Evolutionary conservation across 2,888 invertebrate genomes (phyloP).

Genomic region (Cantharis rustica): DNA sequence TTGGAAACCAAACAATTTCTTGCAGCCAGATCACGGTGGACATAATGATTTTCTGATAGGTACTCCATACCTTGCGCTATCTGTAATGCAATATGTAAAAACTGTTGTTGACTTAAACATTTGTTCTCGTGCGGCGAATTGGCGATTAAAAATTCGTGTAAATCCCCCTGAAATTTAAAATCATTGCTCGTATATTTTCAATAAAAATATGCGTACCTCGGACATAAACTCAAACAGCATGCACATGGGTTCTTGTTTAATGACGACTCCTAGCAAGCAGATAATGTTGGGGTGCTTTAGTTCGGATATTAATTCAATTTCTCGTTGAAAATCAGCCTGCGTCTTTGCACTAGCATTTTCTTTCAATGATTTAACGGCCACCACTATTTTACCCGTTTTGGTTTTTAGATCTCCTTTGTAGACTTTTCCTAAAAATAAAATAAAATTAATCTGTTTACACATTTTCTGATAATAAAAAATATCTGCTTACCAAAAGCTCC

Average conservation of each 20-base stretch:
- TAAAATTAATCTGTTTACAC: slow-evolving; percentile 13
- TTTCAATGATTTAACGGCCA: slow-evolving; percentile 93
- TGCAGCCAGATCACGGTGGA: slow-evolving; percentile 95
- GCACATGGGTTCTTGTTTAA: slow-evolving; percentile 87
- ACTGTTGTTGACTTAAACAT: slow-evolving; percentile 79
- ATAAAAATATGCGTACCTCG: slow-evolving; percentile 51
- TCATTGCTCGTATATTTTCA: neutral
- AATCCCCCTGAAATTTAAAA: slow-evolving; percentile 74
- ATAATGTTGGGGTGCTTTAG: slow-evolving; percentile 95
- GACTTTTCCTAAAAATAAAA: slow-evolving; percentile 71
- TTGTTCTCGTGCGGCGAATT: slow-evolving; percentile 87
- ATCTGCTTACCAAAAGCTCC: slow-evolving; percentile 93
- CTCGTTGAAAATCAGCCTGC: slow-evolving; percentile 88
- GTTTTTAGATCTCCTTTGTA: slow-evolving; percentile 88
- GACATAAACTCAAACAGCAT: slow-evolving; percentile 99
- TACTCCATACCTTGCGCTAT: slow-evolving; percentile 87
- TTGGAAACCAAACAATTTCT: slow-evolving; percentile 96
- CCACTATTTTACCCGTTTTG: slow-evolving; percentile 73
- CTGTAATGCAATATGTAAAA: slow-evolving; percentile 89
- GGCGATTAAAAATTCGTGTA: slow-evolving; percentile 92
- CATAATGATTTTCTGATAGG: slow-evolving; percentile 89
- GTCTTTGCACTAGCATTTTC: slow-evolving; percentile 92
- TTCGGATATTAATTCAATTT: slow-evolving; percentile 94
- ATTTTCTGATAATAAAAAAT: too few relatives aligned
- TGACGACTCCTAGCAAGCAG: slow-evolving; percentile 89